A percentile compares a stretch with the other conserved stretches of the same genome.
Evolutionary conservation across 2,797 vertebrate species (phyloP).

Genomic region (Platalea minor): DNA sequence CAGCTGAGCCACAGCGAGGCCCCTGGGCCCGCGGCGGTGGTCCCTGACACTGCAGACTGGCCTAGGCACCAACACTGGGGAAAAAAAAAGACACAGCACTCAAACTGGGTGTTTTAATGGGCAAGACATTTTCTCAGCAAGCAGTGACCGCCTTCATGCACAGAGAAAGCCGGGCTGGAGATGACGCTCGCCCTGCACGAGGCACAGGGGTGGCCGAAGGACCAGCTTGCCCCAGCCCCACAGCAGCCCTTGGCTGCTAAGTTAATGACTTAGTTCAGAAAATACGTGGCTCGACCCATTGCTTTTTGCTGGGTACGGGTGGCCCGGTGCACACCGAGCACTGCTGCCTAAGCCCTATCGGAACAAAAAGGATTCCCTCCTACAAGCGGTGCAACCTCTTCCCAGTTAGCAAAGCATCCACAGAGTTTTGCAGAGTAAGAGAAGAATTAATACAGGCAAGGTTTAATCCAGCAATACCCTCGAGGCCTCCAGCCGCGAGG

Average conservation of each 20-base stretch:
- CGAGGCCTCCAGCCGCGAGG: accelerated
- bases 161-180: accelerated
- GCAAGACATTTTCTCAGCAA: neutral
- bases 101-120: neutral
- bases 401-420: neutral
- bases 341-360: neutral
- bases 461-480: neutral
- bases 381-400: neutral
- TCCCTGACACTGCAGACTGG: neutral
- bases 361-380: neutral
- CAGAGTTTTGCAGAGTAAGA: neutral
- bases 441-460: neutral
- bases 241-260: neutral
- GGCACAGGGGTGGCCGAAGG: neutral
- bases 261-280: accelerated
- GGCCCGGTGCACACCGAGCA: accelerated
- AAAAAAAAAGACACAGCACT: neutral
- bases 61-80: neutral
- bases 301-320: neutral
- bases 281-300: accelerated
- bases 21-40: accelerated
- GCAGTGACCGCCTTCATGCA: accelerated
- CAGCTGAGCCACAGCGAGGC: neutral
- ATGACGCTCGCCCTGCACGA: accelerated
- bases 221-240: neutral